These are phyloP conservation scores for Leuctra nigra DNA, from an alignment of 2,888 invertebrate species.

Conservation along the genomic window DNA sequence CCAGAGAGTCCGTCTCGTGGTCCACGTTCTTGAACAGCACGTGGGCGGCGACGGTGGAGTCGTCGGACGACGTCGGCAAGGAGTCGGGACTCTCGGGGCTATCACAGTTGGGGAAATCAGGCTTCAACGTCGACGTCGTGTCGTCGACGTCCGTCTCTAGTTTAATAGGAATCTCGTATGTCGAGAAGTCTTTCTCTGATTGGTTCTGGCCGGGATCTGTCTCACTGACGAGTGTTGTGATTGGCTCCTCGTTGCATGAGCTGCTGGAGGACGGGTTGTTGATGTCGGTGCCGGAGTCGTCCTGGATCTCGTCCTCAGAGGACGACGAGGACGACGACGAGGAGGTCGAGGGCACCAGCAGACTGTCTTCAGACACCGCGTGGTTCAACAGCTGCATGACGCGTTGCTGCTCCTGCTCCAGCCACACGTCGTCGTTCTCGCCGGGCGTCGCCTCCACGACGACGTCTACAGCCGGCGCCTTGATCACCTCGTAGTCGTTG, in stretches of 20 bases:
- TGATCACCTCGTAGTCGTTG: conserved; percentile 3
- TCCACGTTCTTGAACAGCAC: neutral
- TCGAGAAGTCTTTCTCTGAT: neutral
- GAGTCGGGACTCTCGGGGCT: neutral
- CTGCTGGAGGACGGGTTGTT: conserved; percentile 23
- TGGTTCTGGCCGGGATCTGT: neutral
- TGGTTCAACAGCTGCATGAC: conserved; percentile 21
- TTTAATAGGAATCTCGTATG: neutral
- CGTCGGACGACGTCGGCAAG: conserved; percentile 2
- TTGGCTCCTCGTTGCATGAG: conserved; percentile 3
- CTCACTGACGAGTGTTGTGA: neutral
- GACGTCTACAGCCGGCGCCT: neutral
- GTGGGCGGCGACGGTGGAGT: neutral
- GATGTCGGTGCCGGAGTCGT: conserved; percentile 29
- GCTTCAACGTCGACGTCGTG: neutral
- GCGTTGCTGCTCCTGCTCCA: conserved; percentile 16
- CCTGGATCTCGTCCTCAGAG: conserved; percentile 22
- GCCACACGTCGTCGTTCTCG: neutral
- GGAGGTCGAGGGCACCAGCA: conserved; percentile 38
- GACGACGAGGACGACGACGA: conserved; percentile 12
- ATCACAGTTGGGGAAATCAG: conserved; percentile 1
- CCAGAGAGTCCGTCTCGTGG: neutral
- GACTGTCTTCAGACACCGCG: conserved; percentile 35
- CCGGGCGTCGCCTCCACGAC: neutral
- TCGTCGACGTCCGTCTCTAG: neutral